phyloP scores from a whole-genome alignment of 2,797 vertebrate genomes.

The Sebastiscus albofasciatus region DNA sequence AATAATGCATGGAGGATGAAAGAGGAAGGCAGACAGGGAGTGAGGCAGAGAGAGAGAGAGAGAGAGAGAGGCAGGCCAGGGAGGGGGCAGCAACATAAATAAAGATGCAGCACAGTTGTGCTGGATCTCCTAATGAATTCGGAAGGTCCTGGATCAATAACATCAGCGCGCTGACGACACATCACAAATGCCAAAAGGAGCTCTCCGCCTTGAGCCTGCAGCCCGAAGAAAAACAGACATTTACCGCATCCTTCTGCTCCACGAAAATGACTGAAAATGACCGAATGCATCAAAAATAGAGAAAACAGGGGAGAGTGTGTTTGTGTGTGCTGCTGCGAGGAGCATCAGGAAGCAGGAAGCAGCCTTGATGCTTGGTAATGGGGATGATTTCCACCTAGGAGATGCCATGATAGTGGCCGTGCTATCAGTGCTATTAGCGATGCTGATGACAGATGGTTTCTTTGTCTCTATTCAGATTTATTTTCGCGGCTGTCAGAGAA shows the following conservation, averaged over 20 bases:
- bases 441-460: slow-evolving; percentile 79
- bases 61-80: slow-evolving; percentile 46
- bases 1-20: slow-evolving; percentile 84
- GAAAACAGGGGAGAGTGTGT: slow-evolving; percentile 21
- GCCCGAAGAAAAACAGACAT: slow-evolving; percentile 60
- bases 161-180: slow-evolving; percentile 84
- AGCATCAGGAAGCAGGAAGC: slow-evolving; percentile 76
- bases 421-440: slow-evolving; percentile 78
- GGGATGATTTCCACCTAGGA: slow-evolving; percentile 80
- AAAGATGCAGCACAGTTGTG: slow-evolving; percentile 83
- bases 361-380: slow-evolving; percentile 73
- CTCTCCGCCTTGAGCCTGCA: slow-evolving; percentile 43
- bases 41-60: slow-evolving; percentile 28
- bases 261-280: slow-evolving; percentile 34
- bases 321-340: slow-evolving; percentile 40
- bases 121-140: slow-evolving; percentile 86
- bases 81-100: slow-evolving; percentile 82
- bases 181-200: slow-evolving; percentile 82
- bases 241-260: slow-evolving; percentile 25
- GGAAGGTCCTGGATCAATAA: slow-evolving; percentile 88
- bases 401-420: slow-evolving; percentile 73
- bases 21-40: slow-evolving; percentile 71
- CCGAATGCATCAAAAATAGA: slow-evolving; percentile 35
- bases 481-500: slow-evolving; percentile 71
- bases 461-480: slow-evolving; percentile 77